phyloP scores from a whole-genome alignment of 2,113 vertebrate species.

The Bubalus kerabau region DNA sequence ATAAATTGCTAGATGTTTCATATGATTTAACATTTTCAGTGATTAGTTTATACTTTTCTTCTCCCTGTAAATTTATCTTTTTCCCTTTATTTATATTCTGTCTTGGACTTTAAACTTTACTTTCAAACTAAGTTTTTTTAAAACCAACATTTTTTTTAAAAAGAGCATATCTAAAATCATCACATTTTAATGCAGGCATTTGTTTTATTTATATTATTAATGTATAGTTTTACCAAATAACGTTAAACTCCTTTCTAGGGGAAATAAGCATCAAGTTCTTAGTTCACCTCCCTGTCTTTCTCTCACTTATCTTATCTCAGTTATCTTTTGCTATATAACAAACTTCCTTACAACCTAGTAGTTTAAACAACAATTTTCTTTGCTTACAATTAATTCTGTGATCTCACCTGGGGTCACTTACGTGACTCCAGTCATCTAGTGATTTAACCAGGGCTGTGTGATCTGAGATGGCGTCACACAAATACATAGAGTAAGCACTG shows the following conservation, averaged over 20 bases:
- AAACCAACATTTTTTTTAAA: not conserved
- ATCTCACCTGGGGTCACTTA: not conserved
- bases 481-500: not conserved
- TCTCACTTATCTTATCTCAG: not conserved
- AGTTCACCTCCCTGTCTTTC: not conserved
- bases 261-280: not conserved
- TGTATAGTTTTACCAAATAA: not conserved
- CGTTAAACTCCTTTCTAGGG: not conserved
- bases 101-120: not conserved
- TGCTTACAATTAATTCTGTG: not conserved
- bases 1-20: not conserved
- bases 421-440: not conserved
- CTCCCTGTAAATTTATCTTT: not conserved
- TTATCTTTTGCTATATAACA: not conserved
- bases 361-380: not conserved
- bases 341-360: not conserved
- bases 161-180: not conserved
- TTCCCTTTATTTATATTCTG: not conserved
- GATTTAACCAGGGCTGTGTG: not conserved
- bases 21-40: not conserved
- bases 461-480: not conserved
- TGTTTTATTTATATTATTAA: not conserved
- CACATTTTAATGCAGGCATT: not conserved
- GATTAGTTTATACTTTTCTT: not conserved
- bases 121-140: constrained; percentile 1